Base-by-base conservation (phyloP, 1,140 invertebrate genomes). In the Drosophila simulans region DNA sequence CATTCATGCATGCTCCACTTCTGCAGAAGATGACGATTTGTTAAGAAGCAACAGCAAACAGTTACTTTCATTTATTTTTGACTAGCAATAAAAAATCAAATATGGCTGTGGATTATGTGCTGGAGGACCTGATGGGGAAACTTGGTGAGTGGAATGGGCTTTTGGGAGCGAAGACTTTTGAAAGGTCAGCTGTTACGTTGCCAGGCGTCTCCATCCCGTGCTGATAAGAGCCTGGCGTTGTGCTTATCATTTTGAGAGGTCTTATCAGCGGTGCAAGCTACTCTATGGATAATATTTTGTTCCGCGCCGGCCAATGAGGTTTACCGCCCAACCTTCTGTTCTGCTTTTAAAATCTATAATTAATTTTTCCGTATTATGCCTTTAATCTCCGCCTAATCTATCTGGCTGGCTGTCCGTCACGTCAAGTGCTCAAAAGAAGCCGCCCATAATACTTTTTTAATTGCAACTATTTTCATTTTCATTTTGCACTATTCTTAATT, bases 91-190 rank as follows among this genome's bases (percentile, higher is more conserved):
- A 34, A n/a, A 0, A 12, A 11, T 4, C 2, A n/a, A 79, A 51
- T 57, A 95, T 95, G 93, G 94, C 94, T 76, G 94, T 94, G 57
- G 95, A 95, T 91, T 93, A 92, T 59, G 94, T 95, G 27, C 81
- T 95, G 15, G 95, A 95, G 75, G 94, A 95, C 62, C 93, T 95
- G 69, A 95, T 95, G 95, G 93, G 93, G 13, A 95, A 95, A 81
- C 86, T 95, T 62, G 94, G 94, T 95, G 73, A 94, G 94, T 83
- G 8, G 17, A 34, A 5, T 31, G 2, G 4, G 22, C 11, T 13
- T n/a, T 20, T 25, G 12, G 45, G 15, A 15, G 2, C 12, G 34
- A 8, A 39, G 17, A 48, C 31, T 66, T 42, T 58, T 20, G 25
- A 35, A 22, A 81, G 49, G 48, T 59, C 55, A 49, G 40, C 62